Base-by-base conservation (phyloP, 2,797 vertebrate species). In the Mormyrops boulengeri region DNA sequence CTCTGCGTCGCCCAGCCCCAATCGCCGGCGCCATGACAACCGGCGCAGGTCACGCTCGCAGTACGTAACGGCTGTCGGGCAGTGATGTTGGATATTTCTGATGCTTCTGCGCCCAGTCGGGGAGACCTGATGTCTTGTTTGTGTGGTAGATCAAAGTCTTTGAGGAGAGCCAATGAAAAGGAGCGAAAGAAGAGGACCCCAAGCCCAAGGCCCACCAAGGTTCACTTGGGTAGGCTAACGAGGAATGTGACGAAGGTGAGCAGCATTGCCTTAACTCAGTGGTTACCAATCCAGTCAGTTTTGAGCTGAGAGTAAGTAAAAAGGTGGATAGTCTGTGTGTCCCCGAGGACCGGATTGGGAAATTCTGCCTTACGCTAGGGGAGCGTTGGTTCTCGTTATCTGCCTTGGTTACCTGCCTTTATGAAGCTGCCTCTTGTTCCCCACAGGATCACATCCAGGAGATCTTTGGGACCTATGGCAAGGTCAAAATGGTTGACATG, bases 401-500 rank as follows among this genome's bases (percentile, higher is more conserved):
- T 26, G 4, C 14, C 73, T 80, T 80, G 38, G 26, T 44, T 44
- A n/a, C 6, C 73, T 44, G 73, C 34, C 73, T 6, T 44, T 47
- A 47, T 80, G 73, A 47, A 80, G 73, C 5, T 80, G 73, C 41
- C 14, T 8, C 73, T n/a, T 47, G 34, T 30, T 47, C 17, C 38
- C 38, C 5, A 0, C 91, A 97, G 94, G 94, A 96, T 93, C 96
- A 97, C 93, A 97, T 99, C 55, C 97, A 98, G 95, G 98, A 98
- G 94, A 99, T 99, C 91, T 99, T 98, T 94, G 97, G 97, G 91
- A 97, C 97, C 66, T 99, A 99, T 0, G 97, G 98, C 84, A 98
- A 98, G 92, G 97, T 99, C 91, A 99, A 98, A 93, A 97, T 98
- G 97, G 97, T 98, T 9, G 97, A 99, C 91, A 97, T 99, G 97